Evolutionary conservation across 2,888 invertebrate genomes (phyloP), one percentile per base, ranked within the genome.

Genomic region (Epistrophe eligans): DNA sequence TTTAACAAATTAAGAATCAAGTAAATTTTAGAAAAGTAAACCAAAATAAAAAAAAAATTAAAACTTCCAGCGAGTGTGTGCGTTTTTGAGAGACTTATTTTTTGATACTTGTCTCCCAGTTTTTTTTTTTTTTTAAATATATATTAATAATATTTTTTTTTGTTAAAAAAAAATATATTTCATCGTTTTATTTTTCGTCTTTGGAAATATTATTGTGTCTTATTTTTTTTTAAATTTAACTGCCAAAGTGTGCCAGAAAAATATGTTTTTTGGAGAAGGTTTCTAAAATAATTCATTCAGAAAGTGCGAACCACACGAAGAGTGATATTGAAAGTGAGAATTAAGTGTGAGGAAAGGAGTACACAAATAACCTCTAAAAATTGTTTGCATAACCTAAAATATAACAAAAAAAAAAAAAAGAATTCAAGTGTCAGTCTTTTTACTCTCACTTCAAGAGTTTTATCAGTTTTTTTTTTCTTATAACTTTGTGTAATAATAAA

Each of bases 341-440:
- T 24, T 13, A 50, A 64, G 71, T 55, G 71, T 72, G 72, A 66
- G 84, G 77, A 52, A 80, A 80, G 77, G 77, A 81, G 70, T 85
- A 81, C 74, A 70, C 81, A 79, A 88, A 79, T 82, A 85, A 85
- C 84, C 84, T 82, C 88, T 66, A 82, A 88, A 88, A 81, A 79
- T 88, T 81, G 88, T 88, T 84, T 84, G 81, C 85, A 88, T 88
- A 84, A 84, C 84, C 84, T 84, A 84, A 79, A 82, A 81, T 24
- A 24, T 24, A 79, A 35, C 7, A 35, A 35, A 35, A 8, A 1
- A 9, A 35, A 76, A 40, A 58, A 11, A 81, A 40, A 5, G 57
- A 52, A 62, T 52, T 62, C 52, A 81, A 74, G 66, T 81, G 50
- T 67, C 55, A 64, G 66, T 52, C 52, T 52, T 24, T 24, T 24